Base-by-base conservation (phyloP, 2,113 vertebrate species). In the Periophthalmodon schlosseri region DNA sequence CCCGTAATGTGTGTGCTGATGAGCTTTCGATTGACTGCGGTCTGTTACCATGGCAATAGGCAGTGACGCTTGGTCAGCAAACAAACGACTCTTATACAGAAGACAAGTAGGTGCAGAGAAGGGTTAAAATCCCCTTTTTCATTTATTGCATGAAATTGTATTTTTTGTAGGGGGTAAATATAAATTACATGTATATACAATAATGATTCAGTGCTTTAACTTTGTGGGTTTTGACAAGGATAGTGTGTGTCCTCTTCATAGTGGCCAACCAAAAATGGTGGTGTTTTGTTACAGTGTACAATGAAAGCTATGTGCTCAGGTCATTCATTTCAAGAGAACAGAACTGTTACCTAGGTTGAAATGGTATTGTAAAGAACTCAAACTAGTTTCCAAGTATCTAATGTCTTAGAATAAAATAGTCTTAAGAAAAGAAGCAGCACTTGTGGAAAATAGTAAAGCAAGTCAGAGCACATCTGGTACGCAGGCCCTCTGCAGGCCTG, bases 1-100 rank as follows among this genome's bases (percentile, higher is more conserved):
- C 12, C 70, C 63, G 69, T 75, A 81, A 84, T 76, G 77, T 58
- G 78, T 63, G 75, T 69, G 77, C 79, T 77, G 80, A 90, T 87
- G 89, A 89, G 89, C 84, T 78, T 77, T 82, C 87, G 83, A 82
- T 90, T 84, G 83, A 91, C 91, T 81, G 79, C 47, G 79, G 76
- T 83, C 80, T 83, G 90, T 91, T 91, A 87, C 90, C 87, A 89
- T 92, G 87, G 89, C 75, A 75, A 93, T 88, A 52, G 2, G 75
- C 75, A 34, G 79, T 79, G 85, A 90, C 69, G 69, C 85, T 88
- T 81, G 87, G 79, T 91, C 88, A 88, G 86, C 90, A 90, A 90
- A 90, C 86, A 88, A 88, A 86, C 80, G 76, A 85, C 75, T 84
- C 83, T 75, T 73, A 66, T 78, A 64, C 71, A 64, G 60, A 67